Evolutionary conservation across 2,888 invertebrate species (phyloP), one percentile per base, ranked within the genome.

Genomic region (Aleiodes testaceus): DNA sequence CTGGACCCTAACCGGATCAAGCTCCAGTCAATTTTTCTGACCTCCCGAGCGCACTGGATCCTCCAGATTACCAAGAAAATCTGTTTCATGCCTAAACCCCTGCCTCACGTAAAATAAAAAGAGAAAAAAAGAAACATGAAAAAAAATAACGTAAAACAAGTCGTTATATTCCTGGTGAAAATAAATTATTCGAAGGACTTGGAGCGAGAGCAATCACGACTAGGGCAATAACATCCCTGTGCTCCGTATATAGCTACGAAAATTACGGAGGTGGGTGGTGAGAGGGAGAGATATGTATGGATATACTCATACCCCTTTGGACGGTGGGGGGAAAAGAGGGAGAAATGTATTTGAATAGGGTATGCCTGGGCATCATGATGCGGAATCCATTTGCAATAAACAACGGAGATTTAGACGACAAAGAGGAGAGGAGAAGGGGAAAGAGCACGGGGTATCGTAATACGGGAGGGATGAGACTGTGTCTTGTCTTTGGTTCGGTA

Each of bases 321-420:
- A 9, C 9, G 11, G 36, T 36, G 68, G 69, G 75, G 80, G 81
- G 81, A 80, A 80, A 79, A 80, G 82, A 79, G 83, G 82, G 52
- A 66, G n/a, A 82, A 79, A 82, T 81, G 79, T 81, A 83, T 83
- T 82, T 81, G 82, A 83, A 82, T 83, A 80, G 82, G 81, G 81
- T 80, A 79, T 80, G 80, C 81, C 78, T 79, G 80, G 81, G 82
- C 80, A 80, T 84, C 83, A 80, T 83, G 82, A 83, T 83, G 84
- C 80, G 82, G 84, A 87, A 87, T 87, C 85, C 87, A 87, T 87
- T 87, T 87, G 87, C 87, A 87, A 87, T 87, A 87, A 87, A 87
- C 86, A 87, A 87, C 86, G 79, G 78, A 85, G 85, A 86, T 87
- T 85, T 83, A 84, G 82, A 79, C 71, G 77, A 74, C 75, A 78